Evolutionary conservation across 2,888 invertebrate species (phyloP), one percentile per base, ranked within the genome.

Genomic region (Hofmannophila pseudospretella): DNA sequence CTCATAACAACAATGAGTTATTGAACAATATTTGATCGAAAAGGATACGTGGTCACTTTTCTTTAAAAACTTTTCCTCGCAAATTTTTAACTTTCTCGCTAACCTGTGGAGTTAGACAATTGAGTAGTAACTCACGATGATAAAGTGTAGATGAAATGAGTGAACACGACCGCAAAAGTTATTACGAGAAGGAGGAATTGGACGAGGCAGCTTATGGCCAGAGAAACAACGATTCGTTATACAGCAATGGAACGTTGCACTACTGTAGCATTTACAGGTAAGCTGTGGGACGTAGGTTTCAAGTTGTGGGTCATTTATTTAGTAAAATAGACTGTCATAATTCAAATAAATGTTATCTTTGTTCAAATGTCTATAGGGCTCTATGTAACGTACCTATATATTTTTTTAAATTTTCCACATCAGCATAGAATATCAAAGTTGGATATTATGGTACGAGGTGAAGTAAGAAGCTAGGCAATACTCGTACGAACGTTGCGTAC

Each of bases 191-290:
- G 45, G 77, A 81, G 27, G 76, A 77, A 20, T 49, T 54, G 14
- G 74, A 78, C 41, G 82, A 80, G 40, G 63, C 67, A 7, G 54
- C 79, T 30, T 85, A 86, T 47, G 67, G 67, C 4, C 69, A 77
- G 8, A 77, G 80, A 46, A 85, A 85, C 44, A 81, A 86, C 48
- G 81, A 82, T 49, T 87, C 87, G 9, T 67, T 87, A 44, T 88
- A 87, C 59, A 89, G 88, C 69, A 89, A 88, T 76, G 89, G 89
- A 57, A 89, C 88, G 29, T 70, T 82, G 58, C 86, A 88, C 70
- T 89, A 89, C 74, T 89, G 89, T 70, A 88, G 88, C 46, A 86
- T 88, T 57, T 87, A 87, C 79, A 87, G 88, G 88, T 88, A 71
- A 14, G 36, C 23, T 20, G 20, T 20, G 23, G 2, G 8, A 23